phyloP scores from a whole-genome alignment of 1,140 invertebrate species.

The Agrypnia vestita region DNA sequence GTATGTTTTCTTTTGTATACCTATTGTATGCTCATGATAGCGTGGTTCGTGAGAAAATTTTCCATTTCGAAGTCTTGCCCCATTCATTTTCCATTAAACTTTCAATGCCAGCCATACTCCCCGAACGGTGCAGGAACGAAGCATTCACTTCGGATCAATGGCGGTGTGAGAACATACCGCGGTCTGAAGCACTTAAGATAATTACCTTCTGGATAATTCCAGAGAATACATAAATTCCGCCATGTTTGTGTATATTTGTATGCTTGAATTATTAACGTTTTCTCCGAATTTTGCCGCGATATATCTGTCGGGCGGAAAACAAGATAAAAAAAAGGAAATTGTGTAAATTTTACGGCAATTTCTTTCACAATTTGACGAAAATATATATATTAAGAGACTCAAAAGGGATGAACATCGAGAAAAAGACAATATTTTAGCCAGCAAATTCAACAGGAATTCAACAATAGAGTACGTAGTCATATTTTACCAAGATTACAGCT shows the following conservation, averaged over 20 bases:
- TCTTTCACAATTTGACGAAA: background rate
- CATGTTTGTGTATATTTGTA: background rate
- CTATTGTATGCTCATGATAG: too few relatives aligned
- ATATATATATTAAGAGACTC: too few relatives aligned
- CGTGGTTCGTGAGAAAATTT: too few relatives aligned
- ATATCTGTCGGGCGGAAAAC: background rate
- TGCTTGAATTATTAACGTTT: constrained; percentile 7
- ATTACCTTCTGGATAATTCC: constrained; percentile 21
- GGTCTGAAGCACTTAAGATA: constrained; percentile 19
- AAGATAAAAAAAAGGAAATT: constrained; percentile 23
- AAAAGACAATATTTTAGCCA: too few relatives aligned
- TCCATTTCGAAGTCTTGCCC: too few relatives aligned
- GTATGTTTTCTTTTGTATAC: too few relatives aligned
- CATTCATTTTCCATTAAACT: constrained; percentile 28
- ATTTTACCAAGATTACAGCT: too few relatives aligned
- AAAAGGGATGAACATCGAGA: too few relatives aligned
- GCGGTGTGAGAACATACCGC: constrained; percentile 3
- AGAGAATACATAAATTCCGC: background rate
- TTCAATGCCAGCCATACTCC: constrained; percentile 6
- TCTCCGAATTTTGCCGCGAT: background rate
- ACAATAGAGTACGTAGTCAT: too few relatives aligned
- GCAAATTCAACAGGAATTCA: too few relatives aligned
- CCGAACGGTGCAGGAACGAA: background rate
- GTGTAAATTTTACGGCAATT: constrained; percentile 9
- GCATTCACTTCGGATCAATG: constrained; percentile 25